A percentile compares a stretch with the other conserved stretches of the same genome.
Conservation (phyloP, 2,797 vertebrate genomes). For the Tiaroga cobitis region DNA sequence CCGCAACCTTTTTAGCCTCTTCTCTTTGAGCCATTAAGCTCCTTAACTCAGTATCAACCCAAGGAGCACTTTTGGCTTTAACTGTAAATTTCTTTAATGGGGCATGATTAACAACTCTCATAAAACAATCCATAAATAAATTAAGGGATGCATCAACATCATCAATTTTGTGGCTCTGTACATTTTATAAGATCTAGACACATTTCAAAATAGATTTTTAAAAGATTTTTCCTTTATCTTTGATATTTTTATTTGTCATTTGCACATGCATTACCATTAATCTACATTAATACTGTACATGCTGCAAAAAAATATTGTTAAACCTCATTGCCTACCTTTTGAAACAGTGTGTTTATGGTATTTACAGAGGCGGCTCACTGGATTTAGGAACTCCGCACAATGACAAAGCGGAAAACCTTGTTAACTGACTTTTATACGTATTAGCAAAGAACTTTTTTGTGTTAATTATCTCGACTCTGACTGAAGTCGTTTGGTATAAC, state of each 20-base stretch:
- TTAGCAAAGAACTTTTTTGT: background rate
- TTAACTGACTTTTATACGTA: background rate
- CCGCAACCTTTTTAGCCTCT: no score
- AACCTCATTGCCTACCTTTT: background rate
- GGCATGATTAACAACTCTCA: no score
- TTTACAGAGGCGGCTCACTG: background rate
- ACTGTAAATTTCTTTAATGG: no score
- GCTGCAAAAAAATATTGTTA: background rate
- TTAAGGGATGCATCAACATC: no score
- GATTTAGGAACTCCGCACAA: background rate
- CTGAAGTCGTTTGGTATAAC: constrained; percentile 11
- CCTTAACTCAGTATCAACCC: no score
- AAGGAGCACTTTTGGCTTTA: no score
- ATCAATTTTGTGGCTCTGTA: background rate
- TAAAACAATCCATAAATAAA: no score
- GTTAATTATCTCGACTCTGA: constrained; percentile 8
- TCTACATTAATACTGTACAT: background rate
- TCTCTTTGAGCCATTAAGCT: no score
- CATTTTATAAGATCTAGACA: background rate
- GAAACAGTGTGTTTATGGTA: background rate
- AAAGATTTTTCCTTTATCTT: background rate
- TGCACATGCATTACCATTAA: background rate
- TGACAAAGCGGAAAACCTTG: background rate
- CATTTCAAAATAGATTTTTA: background rate
- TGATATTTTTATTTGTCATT: background rate